Conservation (phyloP, 1,140 invertebrate species). For the Drosophila nigrodunni region DNA sequence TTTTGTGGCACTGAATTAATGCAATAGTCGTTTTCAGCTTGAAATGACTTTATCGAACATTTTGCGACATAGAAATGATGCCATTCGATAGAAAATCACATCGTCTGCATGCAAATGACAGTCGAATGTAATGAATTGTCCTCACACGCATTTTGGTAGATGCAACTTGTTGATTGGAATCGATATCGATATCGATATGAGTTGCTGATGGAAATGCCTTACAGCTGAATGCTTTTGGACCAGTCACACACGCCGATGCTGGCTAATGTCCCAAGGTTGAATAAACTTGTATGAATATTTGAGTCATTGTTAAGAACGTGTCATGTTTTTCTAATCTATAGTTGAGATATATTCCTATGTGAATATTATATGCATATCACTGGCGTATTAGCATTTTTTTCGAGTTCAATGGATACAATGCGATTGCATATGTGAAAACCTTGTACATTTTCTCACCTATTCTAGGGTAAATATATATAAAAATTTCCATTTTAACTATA, state of each 20-base stretch:
- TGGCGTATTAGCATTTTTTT: too few species aligned
- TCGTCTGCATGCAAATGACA: conserved; percentile 44
- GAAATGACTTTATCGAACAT: conserved; percentile 67
- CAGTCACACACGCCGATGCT: conserved; percentile 8
- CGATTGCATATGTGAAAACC: too few species aligned
- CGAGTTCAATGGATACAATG: too few species aligned
- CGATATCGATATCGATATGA: neutral
- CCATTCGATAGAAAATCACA: conserved; percentile 58
- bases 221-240: conserved; percentile 8
- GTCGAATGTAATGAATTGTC: conserved; percentile 37
- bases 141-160: conserved; percentile 17
- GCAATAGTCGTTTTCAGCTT: conserved; percentile 63
- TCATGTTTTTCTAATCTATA: conserved; percentile 17
- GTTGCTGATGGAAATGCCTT: neutral
- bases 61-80: conserved; percentile 56
- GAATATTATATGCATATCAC: too few species aligned
- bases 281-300: conserved; percentile 11
- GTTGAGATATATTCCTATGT: neutral
- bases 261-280: neutral
- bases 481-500: too few species aligned
- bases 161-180: conserved; percentile 32
- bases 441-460: too few species aligned
- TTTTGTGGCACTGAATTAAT: conserved; percentile 55
- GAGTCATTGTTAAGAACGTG: neutral
- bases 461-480: too few species aligned